phyloP scores from a whole-genome alignment of 2,888 invertebrate species.

The Euplexia lucipara region DNA sequence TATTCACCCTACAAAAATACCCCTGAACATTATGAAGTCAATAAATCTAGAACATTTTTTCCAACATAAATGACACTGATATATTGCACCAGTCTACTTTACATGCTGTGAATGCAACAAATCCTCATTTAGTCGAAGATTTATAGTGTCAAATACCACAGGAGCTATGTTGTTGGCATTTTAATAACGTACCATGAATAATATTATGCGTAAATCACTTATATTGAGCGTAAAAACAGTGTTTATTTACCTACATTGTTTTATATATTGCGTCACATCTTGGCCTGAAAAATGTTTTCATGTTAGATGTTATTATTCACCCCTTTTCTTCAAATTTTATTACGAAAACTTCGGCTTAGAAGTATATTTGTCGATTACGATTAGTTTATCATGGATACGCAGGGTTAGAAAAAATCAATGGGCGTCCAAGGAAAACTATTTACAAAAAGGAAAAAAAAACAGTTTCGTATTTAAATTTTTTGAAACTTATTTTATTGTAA shows the following conservation, averaged over 20 bases:
- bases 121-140: conserved; percentile 68
- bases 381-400: too few relatives aligned
- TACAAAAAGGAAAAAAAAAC: too few relatives aligned
- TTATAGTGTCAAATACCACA: conserved; percentile 67
- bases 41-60: conserved; percentile 53
- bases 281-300: conserved; percentile 19
- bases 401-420: too few relatives aligned
- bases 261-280: conserved; percentile 24
- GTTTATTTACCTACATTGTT: conserved; percentile 30
- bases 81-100: conserved; percentile 56
- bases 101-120: conserved; percentile 65
- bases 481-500: too few relatives aligned
- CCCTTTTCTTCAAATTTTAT: conserved; percentile 6
- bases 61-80: conserved; percentile 46
- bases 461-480: too few relatives aligned
- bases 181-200: conserved; percentile 64
- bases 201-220: conserved; percentile 63
- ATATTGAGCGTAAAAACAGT: conserved; percentile 33
- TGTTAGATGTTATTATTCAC: not conserved
- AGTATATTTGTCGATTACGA: not conserved
- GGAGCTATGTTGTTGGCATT: conserved; percentile 57
- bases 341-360: not conserved
- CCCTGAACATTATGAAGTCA: conserved; percentile 24
- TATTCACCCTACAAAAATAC: conserved; percentile 3
- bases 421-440: too few relatives aligned